Conservation (phyloP, 2,888 invertebrate species). For the Ferrisia virgata region DNA sequence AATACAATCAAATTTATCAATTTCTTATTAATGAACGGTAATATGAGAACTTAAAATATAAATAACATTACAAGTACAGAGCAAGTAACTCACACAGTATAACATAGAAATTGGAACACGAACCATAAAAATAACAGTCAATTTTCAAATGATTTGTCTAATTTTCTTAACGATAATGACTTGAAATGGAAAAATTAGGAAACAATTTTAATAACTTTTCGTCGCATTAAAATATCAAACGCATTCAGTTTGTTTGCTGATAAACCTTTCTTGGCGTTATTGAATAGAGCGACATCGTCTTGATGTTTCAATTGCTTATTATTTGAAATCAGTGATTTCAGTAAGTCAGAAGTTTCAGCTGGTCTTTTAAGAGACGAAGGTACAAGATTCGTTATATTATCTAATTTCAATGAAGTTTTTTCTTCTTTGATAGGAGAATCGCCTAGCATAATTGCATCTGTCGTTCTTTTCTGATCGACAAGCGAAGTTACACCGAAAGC, state of each 20-base stretch:
- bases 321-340: background rate
- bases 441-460: background rate
- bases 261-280: background rate
- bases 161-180: background rate
- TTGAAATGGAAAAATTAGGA: background rate
- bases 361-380: background rate
- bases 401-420: background rate
- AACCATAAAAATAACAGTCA: background rate
- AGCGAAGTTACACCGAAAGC: background rate
- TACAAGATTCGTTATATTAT: background rate
- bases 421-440: background rate
- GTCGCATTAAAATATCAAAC: constrained; percentile 35
- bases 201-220: background rate
- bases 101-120: background rate
- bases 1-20: background rate
- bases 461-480: background rate
- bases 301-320: background rate
- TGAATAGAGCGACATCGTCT: background rate
- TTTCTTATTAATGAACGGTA: background rate
- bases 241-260: background rate
- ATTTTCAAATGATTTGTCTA: background rate
- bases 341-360: background rate
- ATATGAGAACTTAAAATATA: background rate
- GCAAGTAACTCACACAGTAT: background rate
- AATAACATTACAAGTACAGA: background rate